Percentiles rank a stretch among this genome's conserved stretches.
These are phyloP conservation scores for Auanema freiburgensis DNA, from an alignment of 2,888 invertebrate species.

Conservation along the genomic window DNA sequence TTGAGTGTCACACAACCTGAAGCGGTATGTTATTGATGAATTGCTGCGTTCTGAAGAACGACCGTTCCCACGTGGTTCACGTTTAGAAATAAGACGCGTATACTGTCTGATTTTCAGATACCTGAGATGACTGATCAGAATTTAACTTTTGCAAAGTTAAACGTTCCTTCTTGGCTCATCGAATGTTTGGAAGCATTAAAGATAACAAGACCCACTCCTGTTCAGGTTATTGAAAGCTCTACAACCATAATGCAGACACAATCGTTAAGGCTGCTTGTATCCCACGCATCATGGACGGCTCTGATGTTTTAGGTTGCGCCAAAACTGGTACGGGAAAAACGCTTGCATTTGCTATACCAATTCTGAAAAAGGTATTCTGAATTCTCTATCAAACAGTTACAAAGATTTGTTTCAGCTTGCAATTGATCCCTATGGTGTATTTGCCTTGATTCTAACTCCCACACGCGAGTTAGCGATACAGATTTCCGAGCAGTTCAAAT, in stretches of 20 bases:
- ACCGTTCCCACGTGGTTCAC: too few species aligned
- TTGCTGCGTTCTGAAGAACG: too few species aligned
- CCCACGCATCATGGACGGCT: slow-evolving; percentile 66
- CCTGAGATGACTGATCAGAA: not conserved
- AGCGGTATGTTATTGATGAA: not conserved
- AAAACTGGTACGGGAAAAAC: slow-evolving; percentile 99
- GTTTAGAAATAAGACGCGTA: too few species aligned
- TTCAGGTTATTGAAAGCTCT: slow-evolving; percentile 36
- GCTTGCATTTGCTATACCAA: slow-evolving; percentile 80
- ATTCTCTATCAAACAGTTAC: not conserved
- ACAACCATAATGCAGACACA: not conserved
- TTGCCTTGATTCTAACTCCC: slow-evolving; percentile 88
- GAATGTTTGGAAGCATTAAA: slow-evolving; percentile 53
- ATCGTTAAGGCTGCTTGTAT: slow-evolving; percentile 49
- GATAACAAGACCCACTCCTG: slow-evolving; percentile 54
- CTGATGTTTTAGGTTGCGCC: slow-evolving; percentile 90
- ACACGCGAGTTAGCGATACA: slow-evolving; percentile 70
- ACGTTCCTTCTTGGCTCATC: slow-evolving; percentile 52
- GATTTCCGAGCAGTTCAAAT: slow-evolving; percentile 84
- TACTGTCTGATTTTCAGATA: slow-evolving; percentile 5
- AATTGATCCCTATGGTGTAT: slow-evolving; percentile 93
- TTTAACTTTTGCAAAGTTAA: slow-evolving; percentile 45
- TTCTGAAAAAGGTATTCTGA: slow-evolving; percentile 49
- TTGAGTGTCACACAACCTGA: not conserved
- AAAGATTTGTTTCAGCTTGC: slow-evolving; percentile 74